Evolutionary conservation across 2,888 invertebrate species (phyloP).

Genomic region (Agelastica alni): DNA sequence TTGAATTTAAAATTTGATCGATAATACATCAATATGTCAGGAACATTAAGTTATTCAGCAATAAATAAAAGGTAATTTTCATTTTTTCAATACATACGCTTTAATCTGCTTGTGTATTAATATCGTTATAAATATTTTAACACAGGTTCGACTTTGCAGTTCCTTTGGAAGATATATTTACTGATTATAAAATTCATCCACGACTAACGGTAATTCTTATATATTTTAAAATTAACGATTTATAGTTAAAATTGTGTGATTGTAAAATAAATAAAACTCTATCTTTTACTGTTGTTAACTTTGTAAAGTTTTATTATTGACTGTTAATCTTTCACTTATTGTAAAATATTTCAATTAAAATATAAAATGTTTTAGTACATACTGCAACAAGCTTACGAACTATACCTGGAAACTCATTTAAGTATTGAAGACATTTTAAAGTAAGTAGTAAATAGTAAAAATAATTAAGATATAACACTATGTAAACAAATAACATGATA

Average conservation of each 20-base stretch:
- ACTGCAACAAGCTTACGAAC: conserved; percentile 31
- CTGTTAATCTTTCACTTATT: neutral
- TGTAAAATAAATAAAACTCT: no score
- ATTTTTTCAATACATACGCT: neutral
- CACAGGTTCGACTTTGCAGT: conserved; percentile 43
- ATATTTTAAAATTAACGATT: no score
- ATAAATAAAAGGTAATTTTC: conserved; percentile 4
- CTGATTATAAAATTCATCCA: conserved; percentile 39
- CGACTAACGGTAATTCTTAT: conserved; percentile 36
- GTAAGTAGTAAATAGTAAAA: conserved; percentile 23
- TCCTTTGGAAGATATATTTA: conserved; percentile 43
- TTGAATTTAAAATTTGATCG: no score
- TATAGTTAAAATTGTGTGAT: no score
- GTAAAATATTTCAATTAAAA: neutral
- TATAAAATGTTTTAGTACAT: conserved; percentile 35
- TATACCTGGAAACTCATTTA: conserved; percentile 18
- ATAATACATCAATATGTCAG: conserved; percentile 2
- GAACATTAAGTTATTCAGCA: neutral
- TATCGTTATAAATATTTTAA: no score
- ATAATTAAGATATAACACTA: no score
- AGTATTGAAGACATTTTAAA: conserved; percentile 29
- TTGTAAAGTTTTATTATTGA: no score
- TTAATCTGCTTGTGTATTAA: conserved; percentile 2
- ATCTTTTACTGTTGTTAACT: no score
- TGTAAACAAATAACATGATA: no score